Conservation (phyloP, 1,140 invertebrate species). For the Trichogramma pretiosum region DNA sequence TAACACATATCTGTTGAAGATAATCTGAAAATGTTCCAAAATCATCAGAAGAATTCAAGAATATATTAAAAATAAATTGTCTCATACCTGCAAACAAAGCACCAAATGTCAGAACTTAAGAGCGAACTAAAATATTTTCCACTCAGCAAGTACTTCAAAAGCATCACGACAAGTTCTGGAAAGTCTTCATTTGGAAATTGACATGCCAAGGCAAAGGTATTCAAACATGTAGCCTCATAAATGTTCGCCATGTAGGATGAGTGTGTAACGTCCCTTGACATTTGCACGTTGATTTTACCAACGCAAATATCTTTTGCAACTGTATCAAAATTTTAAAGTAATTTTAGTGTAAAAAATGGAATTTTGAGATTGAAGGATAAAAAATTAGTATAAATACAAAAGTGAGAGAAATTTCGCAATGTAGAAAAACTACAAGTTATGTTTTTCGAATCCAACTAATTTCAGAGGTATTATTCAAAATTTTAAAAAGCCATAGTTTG, state of each 20-base stretch:
- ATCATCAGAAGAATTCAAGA: slow-evolving; percentile 1
- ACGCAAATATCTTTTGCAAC: slow-evolving; percentile 24
- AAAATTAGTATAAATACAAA: too few relatives aligned
- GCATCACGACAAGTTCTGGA: slow-evolving; percentile 22
- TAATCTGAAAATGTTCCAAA: slow-evolving; percentile 22
- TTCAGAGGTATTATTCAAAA: background rate
- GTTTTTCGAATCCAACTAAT: background rate
- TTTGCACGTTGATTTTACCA: slow-evolving; percentile 23
- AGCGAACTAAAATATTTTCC: slow-evolving; percentile 31
- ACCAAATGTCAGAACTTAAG: slow-evolving; percentile 34
- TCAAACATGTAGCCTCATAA: slow-evolving; percentile 32
- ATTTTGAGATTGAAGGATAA: slow-evolving; percentile 9
- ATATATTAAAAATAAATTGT: background rate
- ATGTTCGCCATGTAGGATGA: slow-evolving; percentile 16
- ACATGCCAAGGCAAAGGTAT: slow-evolving; percentile 26
- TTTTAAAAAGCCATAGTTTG: too few relatives aligned
- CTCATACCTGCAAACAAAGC: slow-evolving; percentile 31
- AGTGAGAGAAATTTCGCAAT: too few relatives aligned
- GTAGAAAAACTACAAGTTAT: too few relatives aligned
- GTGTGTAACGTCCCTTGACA: slow-evolving; percentile 18
- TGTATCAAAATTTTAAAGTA: slow-evolving; percentile 3
- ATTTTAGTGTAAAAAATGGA: slow-evolving; percentile 5
- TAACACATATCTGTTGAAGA: slow-evolving; percentile 31
- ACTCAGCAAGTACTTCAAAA: slow-evolving; percentile 33
- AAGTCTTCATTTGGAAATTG: slow-evolving; percentile 26